Conservation (phyloP, 1,140 invertebrate genomes). For the Druon quercuslanigerum region DNA sequence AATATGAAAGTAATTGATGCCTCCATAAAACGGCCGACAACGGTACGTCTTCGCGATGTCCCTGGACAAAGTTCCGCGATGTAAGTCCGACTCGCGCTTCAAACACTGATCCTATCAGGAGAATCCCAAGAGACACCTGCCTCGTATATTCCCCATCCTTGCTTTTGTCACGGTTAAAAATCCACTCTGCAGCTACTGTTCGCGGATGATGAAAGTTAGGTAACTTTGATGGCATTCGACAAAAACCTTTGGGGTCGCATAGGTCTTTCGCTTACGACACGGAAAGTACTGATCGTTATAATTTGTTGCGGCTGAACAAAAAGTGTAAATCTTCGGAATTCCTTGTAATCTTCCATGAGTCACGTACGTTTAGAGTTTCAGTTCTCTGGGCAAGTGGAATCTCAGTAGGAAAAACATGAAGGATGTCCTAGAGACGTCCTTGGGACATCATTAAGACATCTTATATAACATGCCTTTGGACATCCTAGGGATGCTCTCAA, state of each 20-base stretch:
- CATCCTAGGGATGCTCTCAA: too few species aligned
- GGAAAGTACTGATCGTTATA: neutral
- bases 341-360: too few species aligned
- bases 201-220: neutral
- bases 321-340: too few species aligned
- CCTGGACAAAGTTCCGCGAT: slow-evolving; percentile 46
- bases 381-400: too few species aligned
- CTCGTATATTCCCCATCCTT: slow-evolving; percentile 37
- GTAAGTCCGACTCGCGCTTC: slow-evolving; percentile 49
- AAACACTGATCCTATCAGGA: slow-evolving; percentile 25
- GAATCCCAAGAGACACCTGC: slow-evolving; percentile 38
- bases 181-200: slow-evolving; percentile 1
- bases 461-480: too few species aligned
- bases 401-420: too few species aligned
- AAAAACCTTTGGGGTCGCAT: neutral
- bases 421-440: too few species aligned
- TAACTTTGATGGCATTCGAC: neutral
- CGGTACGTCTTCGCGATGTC: slow-evolving; percentile 32
- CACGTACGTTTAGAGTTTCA: too few species aligned
- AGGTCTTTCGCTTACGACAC: neutral
- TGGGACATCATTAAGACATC: too few species aligned
- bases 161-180: slow-evolving; percentile 22
- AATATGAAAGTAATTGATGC: slow-evolving; percentile 71
- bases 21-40: slow-evolving; percentile 63
- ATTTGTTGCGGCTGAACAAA: too few species aligned